These are phyloP conservation scores for Belgica antarctica DNA, from an alignment of 2,888 invertebrate species.

Conservation along the genomic window DNA sequence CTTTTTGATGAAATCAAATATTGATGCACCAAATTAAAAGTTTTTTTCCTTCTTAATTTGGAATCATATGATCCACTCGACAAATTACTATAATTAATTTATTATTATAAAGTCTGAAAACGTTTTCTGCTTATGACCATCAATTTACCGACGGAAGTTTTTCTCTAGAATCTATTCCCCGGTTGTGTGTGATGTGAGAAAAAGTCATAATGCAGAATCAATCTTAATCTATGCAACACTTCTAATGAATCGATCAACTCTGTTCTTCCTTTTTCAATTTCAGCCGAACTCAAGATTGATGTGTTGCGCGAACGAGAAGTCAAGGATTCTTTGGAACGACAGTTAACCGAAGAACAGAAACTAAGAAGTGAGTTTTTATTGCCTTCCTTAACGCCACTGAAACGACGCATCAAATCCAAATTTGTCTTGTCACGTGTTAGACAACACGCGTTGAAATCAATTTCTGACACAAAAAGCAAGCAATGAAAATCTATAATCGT, in stretches of 20 bases:
- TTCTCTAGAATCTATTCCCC: neutral
- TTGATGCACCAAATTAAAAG: neutral
- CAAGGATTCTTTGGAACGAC: conserved; percentile 90
- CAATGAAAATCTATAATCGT: conserved; percentile 38
- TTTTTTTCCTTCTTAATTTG: conserved; percentile 7
- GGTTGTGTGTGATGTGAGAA: neutral
- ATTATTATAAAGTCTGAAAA: conserved; percentile 31
- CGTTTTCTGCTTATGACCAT: neutral
- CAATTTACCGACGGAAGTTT: conserved; percentile 40
- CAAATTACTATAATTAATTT: conserved; percentile 39
- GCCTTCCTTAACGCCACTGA: neutral
- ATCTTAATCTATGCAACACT: conserved; percentile 28
- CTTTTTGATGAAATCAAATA: conserved; percentile 19
- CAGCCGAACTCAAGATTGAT: conserved; percentile 96
- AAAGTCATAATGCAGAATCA: conserved; percentile 38
- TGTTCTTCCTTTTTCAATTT: conserved; percentile 57
- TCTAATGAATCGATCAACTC: conserved; percentile 41
- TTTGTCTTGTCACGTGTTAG: conserved; percentile 27
- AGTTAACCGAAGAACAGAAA: conserved; percentile 91
- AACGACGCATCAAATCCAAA: neutral
- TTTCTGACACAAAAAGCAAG: neutral
- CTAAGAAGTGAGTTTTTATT: conserved; percentile 75
- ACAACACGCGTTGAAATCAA: conserved; percentile 20
- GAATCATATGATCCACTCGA: conserved; percentile 4
- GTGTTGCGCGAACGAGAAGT: conserved; percentile 88